Base-by-base conservation (phyloP, 2,797 vertebrate species). In the Chaenodraco wilsoni region DNA sequence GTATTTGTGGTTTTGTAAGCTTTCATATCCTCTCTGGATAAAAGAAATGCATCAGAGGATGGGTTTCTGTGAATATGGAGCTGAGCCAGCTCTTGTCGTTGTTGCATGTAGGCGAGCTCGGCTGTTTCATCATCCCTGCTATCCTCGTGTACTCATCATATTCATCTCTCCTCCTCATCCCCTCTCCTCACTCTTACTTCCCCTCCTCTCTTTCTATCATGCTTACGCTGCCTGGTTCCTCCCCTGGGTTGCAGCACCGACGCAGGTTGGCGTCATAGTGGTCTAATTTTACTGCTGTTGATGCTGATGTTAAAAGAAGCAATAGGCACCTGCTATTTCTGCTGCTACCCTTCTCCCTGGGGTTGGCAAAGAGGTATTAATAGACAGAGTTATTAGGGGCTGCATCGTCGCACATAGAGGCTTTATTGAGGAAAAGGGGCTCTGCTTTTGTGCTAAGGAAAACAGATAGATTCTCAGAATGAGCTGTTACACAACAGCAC, bases 211-310 rank as follows among this genome's bases (percentile, higher is more conserved):
- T 69, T 76, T 84, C 75, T 78, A 74, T 78, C 86, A 81, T 79
- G 80, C 86, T 62, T 82, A 87, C 72, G 31, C 82, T 88, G 89
- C 72, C 85, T 93, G 86, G 84, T 91, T 93, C 90, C 90, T 94
- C 96, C 96, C 96, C 94, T 95, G 96, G 96, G 96, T 94, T 93
- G 95, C 92, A 90, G 91, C 81, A 94, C 89, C 95, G 95, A 98
- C 96, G 96, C 94, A 97, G 94, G 94, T 93, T 93, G 94, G 92
- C 97, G 97, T 99, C 97, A 99, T 91, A 81, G 94, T 79, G 90
- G 94, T 96, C 97, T 98, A 99, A 97, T 96, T 98, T 98, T 98
- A 96, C 96, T 95, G 89, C 73, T 81, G 93, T 95, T 96, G 96
- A 96, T 97, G 96, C 95, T 96, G 95, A 95, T 97, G 96, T 95